phyloP scores from a whole-genome alignment of 2,888 invertebrate genomes.

The Chrysopilus asiliformis region DNA sequence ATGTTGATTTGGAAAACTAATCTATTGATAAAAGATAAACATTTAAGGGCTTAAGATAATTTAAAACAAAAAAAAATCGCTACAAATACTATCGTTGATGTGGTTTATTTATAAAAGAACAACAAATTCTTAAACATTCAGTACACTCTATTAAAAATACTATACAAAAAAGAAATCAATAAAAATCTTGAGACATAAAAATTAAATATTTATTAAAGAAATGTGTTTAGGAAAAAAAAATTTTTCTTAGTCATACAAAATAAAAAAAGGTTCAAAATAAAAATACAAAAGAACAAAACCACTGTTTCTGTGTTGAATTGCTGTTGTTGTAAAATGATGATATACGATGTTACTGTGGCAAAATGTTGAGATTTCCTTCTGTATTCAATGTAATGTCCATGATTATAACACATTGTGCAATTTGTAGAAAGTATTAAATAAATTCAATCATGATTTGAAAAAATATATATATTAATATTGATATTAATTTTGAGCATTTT shows the following conservation, averaged over 20 bases:
- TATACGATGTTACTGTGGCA: not conserved
- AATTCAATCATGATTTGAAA: no score
- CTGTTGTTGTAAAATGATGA: not conserved
- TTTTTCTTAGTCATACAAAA: not conserved
- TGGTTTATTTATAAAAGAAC: no score
- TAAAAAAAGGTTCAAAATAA: not conserved
- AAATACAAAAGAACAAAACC: not conserved
- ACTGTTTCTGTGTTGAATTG: not conserved
- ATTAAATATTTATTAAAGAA: not conserved
- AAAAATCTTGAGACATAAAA: not conserved
- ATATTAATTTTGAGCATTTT: no score
- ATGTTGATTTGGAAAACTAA: no score
- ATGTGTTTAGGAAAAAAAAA: not conserved
- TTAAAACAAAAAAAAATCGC: no score
- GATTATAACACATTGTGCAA: slow-evolving; percentile 2
- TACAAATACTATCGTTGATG: no score
- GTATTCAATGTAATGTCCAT: slow-evolving; percentile 2
- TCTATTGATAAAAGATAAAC: no score
- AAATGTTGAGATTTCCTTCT: not conserved
- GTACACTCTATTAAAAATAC: no score
- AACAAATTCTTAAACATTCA: no score
- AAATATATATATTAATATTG: no score
- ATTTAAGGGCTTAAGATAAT: no score
- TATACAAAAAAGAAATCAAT: not conserved
- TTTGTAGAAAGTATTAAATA: not conserved